Evolutionary conservation across 1,140 invertebrate species (phyloP), one percentile per base, ranked within the genome.

Genomic region (Drosophila littoralis): DNA sequence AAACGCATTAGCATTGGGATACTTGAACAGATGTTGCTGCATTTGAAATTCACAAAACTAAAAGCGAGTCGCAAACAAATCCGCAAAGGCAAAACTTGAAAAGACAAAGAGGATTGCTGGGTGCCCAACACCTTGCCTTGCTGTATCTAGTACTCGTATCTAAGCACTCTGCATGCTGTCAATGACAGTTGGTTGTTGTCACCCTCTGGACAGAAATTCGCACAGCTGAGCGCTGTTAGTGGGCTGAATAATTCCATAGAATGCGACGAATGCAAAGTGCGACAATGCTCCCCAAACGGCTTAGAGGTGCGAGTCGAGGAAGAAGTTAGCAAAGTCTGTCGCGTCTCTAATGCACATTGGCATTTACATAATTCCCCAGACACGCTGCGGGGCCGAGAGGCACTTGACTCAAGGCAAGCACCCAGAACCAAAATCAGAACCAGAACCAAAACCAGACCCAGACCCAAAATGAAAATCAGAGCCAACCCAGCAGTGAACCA

Each of bases 31-130:
- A 91, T 91, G 90, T 91, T 77, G 58, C 69, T 65, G 74, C 75
- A 91, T 91, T 91, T 90, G 70, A 78, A 91, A 89, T 89, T 89
- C 84, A 90, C 84, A 90, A 90, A 84, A 89, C 84, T 89, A 89
- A 89, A 90, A 84, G 84, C 77, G 71, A 64, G 61, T 52, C 45
- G 12, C n/a, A 73, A 65, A 46, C 73, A 60, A 79, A 69, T 79
- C 64, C 43, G 65, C 54, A 55, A 80, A 52, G 60, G 69, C 61
- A 43, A 70, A 69, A 77, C 59, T 84, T 48, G 40, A 38, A 45
- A 50, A 75, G 66, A 82, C 76, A 84, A 77, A 77, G 66, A 52
- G 40, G 77, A 77, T 69, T 64, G 32, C 61, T 28, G 22, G 22
- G 22, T 28, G 22, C 4, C 72, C 54, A 74, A 77, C 83, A 83